A percentile compares a stretch with the other conserved stretches of the same genome.
phyloP scores from a whole-genome alignment of 2,113 vertebrate species.

The Cyanistes caeruleus region DNA sequence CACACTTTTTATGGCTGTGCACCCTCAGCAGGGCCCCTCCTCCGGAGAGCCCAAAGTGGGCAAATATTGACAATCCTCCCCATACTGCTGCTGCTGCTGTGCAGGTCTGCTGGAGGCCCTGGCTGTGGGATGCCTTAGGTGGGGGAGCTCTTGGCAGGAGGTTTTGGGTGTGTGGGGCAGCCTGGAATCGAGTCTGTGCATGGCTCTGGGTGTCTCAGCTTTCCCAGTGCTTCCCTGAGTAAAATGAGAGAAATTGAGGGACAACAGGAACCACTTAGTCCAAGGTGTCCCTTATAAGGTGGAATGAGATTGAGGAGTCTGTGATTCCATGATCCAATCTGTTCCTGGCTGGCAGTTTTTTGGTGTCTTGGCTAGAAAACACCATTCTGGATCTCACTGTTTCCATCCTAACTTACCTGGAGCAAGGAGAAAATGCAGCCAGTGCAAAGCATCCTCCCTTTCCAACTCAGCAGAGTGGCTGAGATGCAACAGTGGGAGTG shows the following conservation, averaged over 20 bases:
- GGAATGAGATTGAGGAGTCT: background rate
- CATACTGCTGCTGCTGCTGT: rapidly evolving
- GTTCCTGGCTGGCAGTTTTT: background rate
- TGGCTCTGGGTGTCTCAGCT: background rate
- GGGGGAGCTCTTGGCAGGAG: background rate
- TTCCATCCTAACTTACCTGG: background rate
- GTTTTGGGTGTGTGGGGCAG: background rate
- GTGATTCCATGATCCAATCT: background rate
- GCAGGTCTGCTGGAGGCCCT: background rate
- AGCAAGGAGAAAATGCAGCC: background rate
- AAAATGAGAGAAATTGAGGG: background rate
- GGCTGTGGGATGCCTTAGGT: rapidly evolving
- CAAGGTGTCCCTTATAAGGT: too few species aligned
- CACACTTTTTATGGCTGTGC: background rate
- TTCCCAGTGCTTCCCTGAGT: background rate
- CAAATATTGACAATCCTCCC: background rate
- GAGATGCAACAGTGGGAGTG: rapidly evolving
- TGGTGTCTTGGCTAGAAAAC: background rate
- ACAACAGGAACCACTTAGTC: background rate
- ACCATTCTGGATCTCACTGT: rapidly evolving
- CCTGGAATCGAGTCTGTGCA: rapidly evolving
- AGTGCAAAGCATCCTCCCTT: background rate
- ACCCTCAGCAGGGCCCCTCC: rapidly evolving
- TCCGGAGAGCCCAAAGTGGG: background rate
- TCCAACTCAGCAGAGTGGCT: rapidly evolving